Evolutionary conservation across 2,113 vertebrate species (phyloP), one percentile per base, ranked within the genome.

Genomic region (Bostrychus sinensis): DNA sequence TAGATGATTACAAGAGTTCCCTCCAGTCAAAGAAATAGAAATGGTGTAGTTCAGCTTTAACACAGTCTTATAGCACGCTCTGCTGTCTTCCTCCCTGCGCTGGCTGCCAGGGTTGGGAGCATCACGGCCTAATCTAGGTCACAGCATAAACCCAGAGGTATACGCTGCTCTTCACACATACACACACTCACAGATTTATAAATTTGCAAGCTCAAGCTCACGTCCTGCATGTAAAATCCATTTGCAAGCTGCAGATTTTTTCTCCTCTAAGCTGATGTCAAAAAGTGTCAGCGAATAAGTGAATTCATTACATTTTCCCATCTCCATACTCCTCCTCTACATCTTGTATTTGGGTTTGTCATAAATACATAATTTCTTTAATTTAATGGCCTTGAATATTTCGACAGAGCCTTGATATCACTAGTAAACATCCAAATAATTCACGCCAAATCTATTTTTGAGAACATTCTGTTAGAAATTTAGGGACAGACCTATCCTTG

Each of bases 51-150:
- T 10, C n/a, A 10, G 17, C 41, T 20, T 43, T 10, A 10, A 7
- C 4, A 10, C 32, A 7, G 32, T 30, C 23, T 41, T 48, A 5
- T 57, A 28, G 63, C 32, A 8, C 7, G 62, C 62, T 53, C 56
- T 23, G 22, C 41, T 58, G 39, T 68, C 59, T 30, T 72, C 30
- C 25, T 41, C 36, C 50, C 41, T 60, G 53, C 32, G 58, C 69
- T 56, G 76, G 72, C 77, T 84, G 79, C 73, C 72, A 81, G 62
- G 79, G 81, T 81, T 64, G 69, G 64, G 66, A 87, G 86, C 87
- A 83, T 87, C 84, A 84, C 74, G 80, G 70, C 81, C 77, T 72
- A 85, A 90, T 88, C 75, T 90, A 89, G 89, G 89, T 90, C 89
- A 90, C 75, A 76, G 72, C 82, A 76, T 79, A 79, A 81, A 55